phyloP scores from a whole-genome alignment of 92 coral and sea anemone species.

The Ricordea florida region DNA sequence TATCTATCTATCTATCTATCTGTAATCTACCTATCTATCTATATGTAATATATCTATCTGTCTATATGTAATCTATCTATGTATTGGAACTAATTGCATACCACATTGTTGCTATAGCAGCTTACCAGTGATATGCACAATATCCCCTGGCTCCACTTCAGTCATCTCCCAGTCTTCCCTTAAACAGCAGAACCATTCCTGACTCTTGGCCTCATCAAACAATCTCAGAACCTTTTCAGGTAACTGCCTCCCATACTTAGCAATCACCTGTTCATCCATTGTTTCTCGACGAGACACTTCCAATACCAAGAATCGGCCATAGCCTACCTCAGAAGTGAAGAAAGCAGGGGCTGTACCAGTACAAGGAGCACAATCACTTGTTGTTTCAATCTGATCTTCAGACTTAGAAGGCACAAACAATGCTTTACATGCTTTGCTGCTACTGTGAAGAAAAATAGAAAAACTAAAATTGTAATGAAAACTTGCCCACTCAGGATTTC shows the following conservation, averaged over 20 bases:
- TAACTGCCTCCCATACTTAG: constrained; percentile 45
- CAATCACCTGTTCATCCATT: constrained; percentile 20
- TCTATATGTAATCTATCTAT: background rate
- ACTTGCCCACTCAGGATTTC: too few species aligned
- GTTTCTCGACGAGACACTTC: constrained; percentile 92
- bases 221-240: constrained; percentile 93
- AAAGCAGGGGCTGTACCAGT: background rate
- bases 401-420: background rate
- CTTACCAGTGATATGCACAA: constrained; percentile 93
- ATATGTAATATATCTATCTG: background rate
- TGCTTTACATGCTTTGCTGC: constrained; percentile 3
- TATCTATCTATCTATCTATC: too few species aligned
- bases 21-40: too few species aligned
- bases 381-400: background rate
- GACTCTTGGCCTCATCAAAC: constrained; percentile 74
- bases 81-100: too few species aligned
- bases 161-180: constrained; percentile 96
- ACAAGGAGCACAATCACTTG: constrained; percentile 8
- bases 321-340: background rate
- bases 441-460: background rate
- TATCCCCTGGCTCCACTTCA: constrained; percentile 96
- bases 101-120: too few species aligned
- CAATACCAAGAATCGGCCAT: constrained; percentile 82
- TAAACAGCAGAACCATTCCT: constrained; percentile 83
- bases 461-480: too few species aligned